Conservation (phyloP, 2,888 invertebrate genomes). For the Acronicta alni region DNA sequence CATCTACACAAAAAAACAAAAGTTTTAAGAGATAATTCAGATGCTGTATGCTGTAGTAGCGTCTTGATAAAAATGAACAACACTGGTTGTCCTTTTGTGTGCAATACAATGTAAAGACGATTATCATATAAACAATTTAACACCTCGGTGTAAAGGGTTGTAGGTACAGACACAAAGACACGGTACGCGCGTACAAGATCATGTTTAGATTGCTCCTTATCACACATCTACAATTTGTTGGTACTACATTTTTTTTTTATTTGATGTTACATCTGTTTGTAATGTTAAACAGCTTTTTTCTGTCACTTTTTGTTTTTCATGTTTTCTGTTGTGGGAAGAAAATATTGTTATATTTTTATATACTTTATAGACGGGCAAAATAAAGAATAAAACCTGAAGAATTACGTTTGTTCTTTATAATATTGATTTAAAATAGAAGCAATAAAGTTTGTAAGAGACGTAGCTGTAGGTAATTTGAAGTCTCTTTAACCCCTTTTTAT, state of each 20-base stretch:
- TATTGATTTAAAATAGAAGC: too few species aligned
- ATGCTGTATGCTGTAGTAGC: slow-evolving; percentile 6
- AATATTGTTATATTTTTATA: too few species aligned
- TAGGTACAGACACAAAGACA: slow-evolving; percentile 66
- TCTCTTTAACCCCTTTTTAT: too few species aligned
- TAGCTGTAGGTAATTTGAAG: too few species aligned
- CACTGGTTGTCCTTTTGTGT: slow-evolving; percentile 41
- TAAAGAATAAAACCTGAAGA: too few species aligned
- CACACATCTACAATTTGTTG: slow-evolving; percentile 58
- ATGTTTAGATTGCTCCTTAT: slow-evolving; percentile 65
- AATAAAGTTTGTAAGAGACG: too few species aligned
- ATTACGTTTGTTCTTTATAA: too few species aligned
- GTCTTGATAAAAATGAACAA: slow-evolving; percentile 14
- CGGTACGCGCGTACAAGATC: slow-evolving; percentile 57
- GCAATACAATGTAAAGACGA: slow-evolving; percentile 37
- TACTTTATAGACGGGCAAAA: too few species aligned
- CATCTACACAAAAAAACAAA: background rate
- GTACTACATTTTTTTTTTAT: slow-evolving; percentile 58
- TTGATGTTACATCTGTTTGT: slow-evolving; percentile 34
- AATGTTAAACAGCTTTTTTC: slow-evolving; percentile 16
- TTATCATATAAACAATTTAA: slow-evolving; percentile 62
- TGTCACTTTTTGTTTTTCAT: background rate
- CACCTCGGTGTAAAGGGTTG: slow-evolving; percentile 64
- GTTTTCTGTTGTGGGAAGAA: background rate
- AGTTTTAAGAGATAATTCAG: slow-evolving; percentile 13